Conservation (phyloP, 2,797 vertebrate genomes). For the Arremon aurantiirostris region DNA sequence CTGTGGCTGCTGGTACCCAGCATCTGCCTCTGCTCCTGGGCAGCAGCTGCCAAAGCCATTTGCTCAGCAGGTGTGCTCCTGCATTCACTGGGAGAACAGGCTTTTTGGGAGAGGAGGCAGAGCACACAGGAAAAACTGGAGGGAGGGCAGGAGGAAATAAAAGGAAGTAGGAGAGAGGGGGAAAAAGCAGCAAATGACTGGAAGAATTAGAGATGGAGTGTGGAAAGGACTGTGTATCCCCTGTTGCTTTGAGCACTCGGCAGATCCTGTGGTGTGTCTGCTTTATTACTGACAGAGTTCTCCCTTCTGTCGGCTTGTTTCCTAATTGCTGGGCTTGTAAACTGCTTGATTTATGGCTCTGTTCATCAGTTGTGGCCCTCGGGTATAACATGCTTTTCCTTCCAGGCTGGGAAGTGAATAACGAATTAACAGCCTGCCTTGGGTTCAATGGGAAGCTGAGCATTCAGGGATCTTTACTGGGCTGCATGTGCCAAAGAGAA, state of each 20-base stretch:
- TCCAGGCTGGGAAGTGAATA: conserved; percentile 72
- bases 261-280: conserved; percentile 41
- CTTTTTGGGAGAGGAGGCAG: not conserved
- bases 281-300: conserved; percentile 60
- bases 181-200: not conserved
- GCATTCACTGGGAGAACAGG: not conserved
- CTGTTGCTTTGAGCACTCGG: conserved; percentile 11
- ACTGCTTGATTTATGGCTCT: conserved; percentile 73
- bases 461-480: conserved; percentile 68
- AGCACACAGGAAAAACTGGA: not conserved
- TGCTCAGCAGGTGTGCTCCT: conserved; percentile 11
- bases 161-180: not conserved
- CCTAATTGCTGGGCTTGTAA: conserved; percentile 74
- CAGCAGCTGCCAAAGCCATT: conserved; percentile 12
- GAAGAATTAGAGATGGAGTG: not conserved
- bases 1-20: not conserved
- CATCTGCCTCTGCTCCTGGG: not conserved
- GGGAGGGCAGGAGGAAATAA: not conserved
- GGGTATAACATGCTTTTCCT: conserved; percentile 69
- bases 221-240: not conserved
- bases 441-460: conserved; percentile 68
- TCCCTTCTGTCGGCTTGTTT: conserved; percentile 70
- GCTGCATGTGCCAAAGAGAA: conserved; percentile 58
- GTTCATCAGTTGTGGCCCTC: conserved; percentile 65
- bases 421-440: conserved; percentile 70